A percentile compares a stretch with the other conserved stretches of the same genome.
Evolutionary conservation across 2,797 vertebrate genomes (phyloP).

Genomic region (Lycodopsis pacificus): DNA sequence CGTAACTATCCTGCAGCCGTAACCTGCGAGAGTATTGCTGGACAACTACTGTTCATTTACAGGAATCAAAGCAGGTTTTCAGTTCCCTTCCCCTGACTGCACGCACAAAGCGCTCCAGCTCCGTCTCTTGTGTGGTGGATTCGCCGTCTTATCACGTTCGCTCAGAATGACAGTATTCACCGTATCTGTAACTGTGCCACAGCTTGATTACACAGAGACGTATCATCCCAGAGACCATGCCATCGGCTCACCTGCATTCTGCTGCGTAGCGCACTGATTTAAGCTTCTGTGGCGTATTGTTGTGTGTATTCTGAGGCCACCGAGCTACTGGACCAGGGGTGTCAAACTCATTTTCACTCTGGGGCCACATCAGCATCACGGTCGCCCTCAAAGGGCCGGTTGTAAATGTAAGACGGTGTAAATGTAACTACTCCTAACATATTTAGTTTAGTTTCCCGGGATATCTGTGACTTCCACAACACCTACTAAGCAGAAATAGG

Average conservation of each 20-base stretch:
- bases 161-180: constrained; percentile 62
- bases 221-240: constrained; percentile 55
- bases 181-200: constrained; percentile 47
- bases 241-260: constrained; percentile 60
- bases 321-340: constrained; percentile 19
- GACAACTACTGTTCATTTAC: constrained; percentile 32
- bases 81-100: constrained; percentile 41
- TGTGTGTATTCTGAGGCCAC: constrained; percentile 44
- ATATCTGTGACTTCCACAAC: too few species aligned
- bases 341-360: too few species aligned
- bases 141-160: constrained; percentile 55
- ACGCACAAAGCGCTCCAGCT: constrained; percentile 39
- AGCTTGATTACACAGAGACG: constrained; percentile 66
- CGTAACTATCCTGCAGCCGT: constrained; percentile 10
- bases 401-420: too few species aligned
- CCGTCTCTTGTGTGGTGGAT: constrained; percentile 50
- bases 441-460: too few species aligned
- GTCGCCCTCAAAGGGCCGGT: too few species aligned
- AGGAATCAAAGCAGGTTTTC: constrained; percentile 55
- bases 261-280: constrained; percentile 32
- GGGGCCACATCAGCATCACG: too few species aligned
- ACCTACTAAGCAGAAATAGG: too few species aligned
- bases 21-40: constrained; percentile 23
- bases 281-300: constrained; percentile 31
- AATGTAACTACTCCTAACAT: too few species aligned